Conservation (phyloP, 2,113 vertebrate genomes). For the Xiphophorus maculatus region DNA sequence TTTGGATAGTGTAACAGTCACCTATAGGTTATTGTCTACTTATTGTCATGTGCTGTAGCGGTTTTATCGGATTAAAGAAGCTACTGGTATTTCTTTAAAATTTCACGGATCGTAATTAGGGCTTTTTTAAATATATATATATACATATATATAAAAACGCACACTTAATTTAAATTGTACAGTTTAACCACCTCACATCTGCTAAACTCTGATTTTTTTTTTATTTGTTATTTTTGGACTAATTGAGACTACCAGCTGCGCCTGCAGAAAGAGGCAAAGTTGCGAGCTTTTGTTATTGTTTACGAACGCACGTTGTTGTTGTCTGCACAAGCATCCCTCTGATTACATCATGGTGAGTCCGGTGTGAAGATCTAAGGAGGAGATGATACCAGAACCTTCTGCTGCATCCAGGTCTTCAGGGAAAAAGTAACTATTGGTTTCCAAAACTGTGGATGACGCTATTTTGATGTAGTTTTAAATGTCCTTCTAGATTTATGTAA, state of each 20-base stretch:
- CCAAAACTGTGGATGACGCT: neutral
- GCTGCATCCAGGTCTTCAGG: slow-evolving; percentile 66
- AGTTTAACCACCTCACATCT: neutral
- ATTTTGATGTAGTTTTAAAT: neutral
- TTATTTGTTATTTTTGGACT: neutral
- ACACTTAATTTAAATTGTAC: neutral
- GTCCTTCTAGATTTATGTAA: neutral
- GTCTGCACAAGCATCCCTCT: neutral
- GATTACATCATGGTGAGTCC: slow-evolving; percentile 17
- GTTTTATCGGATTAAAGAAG: neutral
- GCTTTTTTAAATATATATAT: neutral
- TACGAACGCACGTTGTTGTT: neutral
- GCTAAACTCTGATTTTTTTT: neutral
- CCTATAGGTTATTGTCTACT: neutral
- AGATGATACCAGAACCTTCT: slow-evolving; percentile 87
- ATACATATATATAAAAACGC: neutral
- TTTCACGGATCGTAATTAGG: neutral
- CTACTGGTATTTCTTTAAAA: neutral
- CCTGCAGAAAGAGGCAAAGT: neutral
- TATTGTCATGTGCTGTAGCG: neutral
- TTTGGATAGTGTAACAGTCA: neutral
- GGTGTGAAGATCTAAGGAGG: slow-evolving; percentile 72
- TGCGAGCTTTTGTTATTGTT: neutral
- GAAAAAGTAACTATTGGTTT: slow-evolving; percentile 76
- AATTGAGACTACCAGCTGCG: neutral